Evolutionary conservation across 2,797 vertebrate genomes (phyloP), one percentile per base, ranked within the genome.

Genomic region (Mormyrops attenuatus): DNA sequence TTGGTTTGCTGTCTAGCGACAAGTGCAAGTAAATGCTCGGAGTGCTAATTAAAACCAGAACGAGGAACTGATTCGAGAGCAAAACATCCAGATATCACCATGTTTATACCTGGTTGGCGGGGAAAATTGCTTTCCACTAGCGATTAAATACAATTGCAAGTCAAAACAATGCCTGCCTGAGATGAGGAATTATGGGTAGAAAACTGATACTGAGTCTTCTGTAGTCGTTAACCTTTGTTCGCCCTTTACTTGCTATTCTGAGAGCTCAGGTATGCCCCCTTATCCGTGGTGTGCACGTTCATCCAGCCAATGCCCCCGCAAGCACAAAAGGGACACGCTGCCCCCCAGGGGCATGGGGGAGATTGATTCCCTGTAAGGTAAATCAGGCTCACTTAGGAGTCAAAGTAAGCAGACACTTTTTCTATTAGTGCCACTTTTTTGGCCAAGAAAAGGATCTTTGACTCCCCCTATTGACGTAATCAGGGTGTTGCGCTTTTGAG

Each of bases 381-480:
- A 87, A 87, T 11, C 34, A 53, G 30, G 34, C n/a, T 57, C 52
- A 15, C 17, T 57, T 87, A 30, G 13, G 6, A 87, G 50, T 41
- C 9, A 57, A 87, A 87, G 52, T 34, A 87, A 87, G 26, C 52
- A 41, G 34, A 52, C 41, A 52, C 15, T 87, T 87, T 60, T 15
- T 11, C 38, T 57, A 17, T 20, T 34, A 57, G 15, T n/a, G 34
- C 30, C 85, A 87, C 22, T 34, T 85, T 15, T 86, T 3, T 15
- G 49, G 5, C 53, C 55, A 30, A 80, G 73, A 44, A n/a, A 85
- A 89, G 91, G 93, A 92, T 90, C 87, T 95, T 88, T 95, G 94
- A 94, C 95, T 92, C 95, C 95, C 94, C 93, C 95, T 96, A 90
- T 90, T 95, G 95, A 93, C 89, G 0, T 17, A 90, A 0, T 9